Percentiles rank a stretch among this genome's conserved stretches.
These are phyloP conservation scores for Eristalinus aeneus DNA, from an alignment of 2,888 invertebrate genomes.

Conservation along the genomic window DNA sequence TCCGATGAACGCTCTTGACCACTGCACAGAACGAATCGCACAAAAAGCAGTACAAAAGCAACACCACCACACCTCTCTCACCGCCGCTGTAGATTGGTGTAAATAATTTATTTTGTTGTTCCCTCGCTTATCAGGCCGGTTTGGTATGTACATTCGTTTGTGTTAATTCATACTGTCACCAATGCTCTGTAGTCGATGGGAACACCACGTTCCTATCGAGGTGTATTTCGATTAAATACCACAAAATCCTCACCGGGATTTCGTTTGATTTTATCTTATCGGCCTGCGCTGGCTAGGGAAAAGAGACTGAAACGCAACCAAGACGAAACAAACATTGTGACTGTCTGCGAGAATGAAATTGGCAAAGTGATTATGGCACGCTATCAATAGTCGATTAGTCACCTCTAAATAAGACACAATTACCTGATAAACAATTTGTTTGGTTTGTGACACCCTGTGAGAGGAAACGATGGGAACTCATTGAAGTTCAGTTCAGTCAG, in stretches of 20 bases:
- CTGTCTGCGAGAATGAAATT: neutral
- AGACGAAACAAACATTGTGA: neutral
- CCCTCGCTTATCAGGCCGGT: neutral
- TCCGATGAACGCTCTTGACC: conserved; percentile 3
- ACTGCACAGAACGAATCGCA: neutral
- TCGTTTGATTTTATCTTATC: conserved; percentile 39
- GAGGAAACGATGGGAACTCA: conserved; percentile 13
- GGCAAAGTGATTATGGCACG: conserved; percentile 13
- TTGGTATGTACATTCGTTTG: conserved; percentile 1
- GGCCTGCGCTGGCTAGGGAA: neutral
- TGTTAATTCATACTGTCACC: conserved; percentile 1
- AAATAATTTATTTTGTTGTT: conserved; percentile 21
- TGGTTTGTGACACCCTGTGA: conserved; percentile 13
- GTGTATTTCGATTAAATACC: neutral
- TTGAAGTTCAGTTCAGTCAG: too few relatives aligned
- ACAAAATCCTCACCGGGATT: neutral
- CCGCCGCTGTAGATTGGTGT: neutral
- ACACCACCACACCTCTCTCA: neutral
- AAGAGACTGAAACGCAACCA: neutral
- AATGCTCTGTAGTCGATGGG: neutral
- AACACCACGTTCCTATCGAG: neutral
- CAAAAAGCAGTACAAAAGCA: neutral
- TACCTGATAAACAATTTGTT: conserved; percentile 38
- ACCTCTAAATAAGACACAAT: conserved; percentile 52
- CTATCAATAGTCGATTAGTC: conserved; percentile 54